Evolutionary conservation across 2,113 vertebrate species (phyloP).

Genomic region (Pterocles gutturalis): DNA sequence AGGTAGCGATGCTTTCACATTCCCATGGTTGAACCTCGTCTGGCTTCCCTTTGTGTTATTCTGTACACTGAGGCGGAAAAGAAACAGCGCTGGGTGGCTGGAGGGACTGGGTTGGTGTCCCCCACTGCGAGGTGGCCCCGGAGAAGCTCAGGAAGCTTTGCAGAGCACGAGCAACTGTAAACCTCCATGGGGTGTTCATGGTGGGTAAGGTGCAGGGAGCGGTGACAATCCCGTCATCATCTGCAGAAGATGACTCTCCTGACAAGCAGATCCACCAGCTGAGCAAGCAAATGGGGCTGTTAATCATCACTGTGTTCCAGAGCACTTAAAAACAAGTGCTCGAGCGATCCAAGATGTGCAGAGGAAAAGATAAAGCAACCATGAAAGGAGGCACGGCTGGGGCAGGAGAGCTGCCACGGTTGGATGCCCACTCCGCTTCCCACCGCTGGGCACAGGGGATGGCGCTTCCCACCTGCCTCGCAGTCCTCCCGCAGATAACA

Average conservation of each 20-base stretch:
- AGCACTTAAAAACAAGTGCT: not conserved
- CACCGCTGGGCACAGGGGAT: accelerated
- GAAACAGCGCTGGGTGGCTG: not conserved
- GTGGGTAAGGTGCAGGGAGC: not conserved
- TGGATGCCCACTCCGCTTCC: not conserved
- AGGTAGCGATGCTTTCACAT: not conserved
- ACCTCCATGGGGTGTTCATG: not conserved
- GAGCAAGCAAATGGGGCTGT: not conserved
- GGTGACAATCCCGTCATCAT: not conserved
- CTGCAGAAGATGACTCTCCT: not conserved
- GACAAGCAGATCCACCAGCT: not conserved
- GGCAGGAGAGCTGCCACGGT: not conserved
- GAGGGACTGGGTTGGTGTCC: accelerated
- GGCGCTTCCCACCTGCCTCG: not conserved
- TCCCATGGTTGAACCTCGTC: not conserved
- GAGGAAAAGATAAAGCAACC: not conserved
- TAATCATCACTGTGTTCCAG: not conserved
- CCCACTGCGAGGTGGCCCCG: accelerated
- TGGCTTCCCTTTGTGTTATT: not conserved
- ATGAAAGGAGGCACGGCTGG: accelerated
- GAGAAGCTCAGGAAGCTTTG: not conserved
- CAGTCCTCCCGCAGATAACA: not conserved
- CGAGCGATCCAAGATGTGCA: accelerated
- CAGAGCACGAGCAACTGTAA: not conserved
- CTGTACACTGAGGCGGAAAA: not conserved